Conservation (phyloP, 2,888 invertebrate species). For the Metacarcinus magister region DNA sequence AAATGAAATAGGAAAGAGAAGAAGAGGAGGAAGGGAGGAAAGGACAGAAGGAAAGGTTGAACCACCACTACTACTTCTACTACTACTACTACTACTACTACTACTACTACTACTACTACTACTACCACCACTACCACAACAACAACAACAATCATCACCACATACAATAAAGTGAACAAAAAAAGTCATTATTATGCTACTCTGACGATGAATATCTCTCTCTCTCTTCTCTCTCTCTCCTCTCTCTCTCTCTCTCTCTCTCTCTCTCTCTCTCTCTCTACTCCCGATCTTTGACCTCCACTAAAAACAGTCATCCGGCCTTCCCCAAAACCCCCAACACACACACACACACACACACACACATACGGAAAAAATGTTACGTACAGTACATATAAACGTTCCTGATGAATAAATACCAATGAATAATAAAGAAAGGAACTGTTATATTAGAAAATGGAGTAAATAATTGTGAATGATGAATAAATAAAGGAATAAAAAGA, state of each 20-base stretch:
- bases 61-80: slow-evolving; percentile 31
- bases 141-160: neutral
- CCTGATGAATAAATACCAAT: too few relatives aligned
- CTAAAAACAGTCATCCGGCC: neutral
- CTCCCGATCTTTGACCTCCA: neutral
- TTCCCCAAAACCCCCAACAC: neutral
- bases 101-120: neutral
- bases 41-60: too few relatives aligned
- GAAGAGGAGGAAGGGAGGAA: too few relatives aligned
- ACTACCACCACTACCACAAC: neutral
- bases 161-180: neutral
- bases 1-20: too few relatives aligned
- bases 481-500: too few relatives aligned
- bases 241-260: slow-evolving; percentile 26
- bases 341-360: slow-evolving; percentile 26
- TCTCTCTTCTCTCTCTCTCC: slow-evolving; percentile 1
- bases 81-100: slow-evolving; percentile 48
- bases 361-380: neutral
- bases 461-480: too few relatives aligned
- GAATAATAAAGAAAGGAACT: too few relatives aligned
- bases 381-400: neutral
- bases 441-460: too few relatives aligned
- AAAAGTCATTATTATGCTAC: neutral
- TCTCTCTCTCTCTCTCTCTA: neutral
- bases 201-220: neutral